Base-by-base conservation (phyloP, 1,140 invertebrate species). In the Drosophila ohnishii region DNA sequence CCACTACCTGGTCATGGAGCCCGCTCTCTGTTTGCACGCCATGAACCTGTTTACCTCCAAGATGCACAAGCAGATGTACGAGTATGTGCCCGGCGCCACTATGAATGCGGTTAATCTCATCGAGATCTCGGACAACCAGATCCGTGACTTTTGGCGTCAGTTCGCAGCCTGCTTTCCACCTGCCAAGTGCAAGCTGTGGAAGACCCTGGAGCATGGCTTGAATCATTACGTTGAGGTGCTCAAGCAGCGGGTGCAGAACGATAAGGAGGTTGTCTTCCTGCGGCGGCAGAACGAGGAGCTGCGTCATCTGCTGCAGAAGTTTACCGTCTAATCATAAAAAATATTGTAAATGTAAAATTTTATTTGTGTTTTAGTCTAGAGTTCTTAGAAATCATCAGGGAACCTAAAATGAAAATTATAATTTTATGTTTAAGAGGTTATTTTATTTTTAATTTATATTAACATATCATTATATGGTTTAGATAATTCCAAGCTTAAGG, bases 1-100 rank as follows among this genome's bases (percentile, higher is more conserved):
- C 55, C 94, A 94, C 67, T 91, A 93, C 22, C 79, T 94, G 32
- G 88, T 93, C 39, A 94, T 95, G 74, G 93, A 94, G 78, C 91
- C 93, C 2, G 90, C 92, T 0, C 91, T 93, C 44, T 93, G 94
- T 6, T 89, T 94, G 14, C 84, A 88, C 28, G 84, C 84, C 47
- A 78, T 88, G 80, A 80, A 84, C 37, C 25, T 92, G 65, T 76
- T 93, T 92, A 50, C 90, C 93, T 59, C 92, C 11, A 73, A 75
- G 47, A 83, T 84, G 70, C 78, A 86, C 39, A 78, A 78, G 16
- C 63, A 80, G 9, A 79, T 82, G 48, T 88, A 84, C 34, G 76
- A 82, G 14, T 61, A 53, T 44, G 56, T 65, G 3, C 65, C 62
- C 8, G 67, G 66, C 4, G 53, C 34, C 44, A 50, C 50, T 4